A percentile compares a stretch with the other conserved stretches of the same genome.
Conservation (phyloP, 2,797 vertebrate genomes). For the Lutjanus argentimaculatus region DNA sequence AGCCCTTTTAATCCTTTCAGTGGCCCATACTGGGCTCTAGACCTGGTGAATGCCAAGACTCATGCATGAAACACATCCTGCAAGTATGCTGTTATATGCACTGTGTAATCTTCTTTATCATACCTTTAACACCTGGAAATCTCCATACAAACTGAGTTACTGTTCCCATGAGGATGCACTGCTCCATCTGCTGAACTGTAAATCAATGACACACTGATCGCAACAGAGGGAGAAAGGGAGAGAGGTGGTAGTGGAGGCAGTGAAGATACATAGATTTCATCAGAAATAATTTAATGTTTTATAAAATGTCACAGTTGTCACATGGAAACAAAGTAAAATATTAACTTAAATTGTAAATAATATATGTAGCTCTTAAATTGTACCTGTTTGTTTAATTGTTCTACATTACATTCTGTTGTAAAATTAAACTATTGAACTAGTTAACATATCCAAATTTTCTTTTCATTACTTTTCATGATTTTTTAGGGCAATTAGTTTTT, state of each 20-base stretch:
- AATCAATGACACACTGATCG: not conserved
- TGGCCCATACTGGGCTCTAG: not conserved
- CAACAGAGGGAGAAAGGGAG: not conserved
- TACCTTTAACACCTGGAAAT: slow-evolving; percentile 30
- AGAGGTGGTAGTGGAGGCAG: no score
- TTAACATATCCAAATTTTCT: no score
- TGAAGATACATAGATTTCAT: not conserved
- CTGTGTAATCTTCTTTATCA: not conserved
- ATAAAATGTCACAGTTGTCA: not conserved
- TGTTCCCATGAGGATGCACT: slow-evolving; percentile 45
- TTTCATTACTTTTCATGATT: no score
- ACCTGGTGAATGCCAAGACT: not conserved
- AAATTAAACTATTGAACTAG: no score
- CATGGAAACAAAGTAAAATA: not conserved
- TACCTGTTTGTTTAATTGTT: no score
- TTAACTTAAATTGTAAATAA: not conserved
- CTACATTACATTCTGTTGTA: no score
- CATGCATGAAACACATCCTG: slow-evolving; percentile 8
- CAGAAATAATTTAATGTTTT: not conserved
- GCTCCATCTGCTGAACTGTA: slow-evolving; percentile 31
- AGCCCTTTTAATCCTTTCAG: not conserved
- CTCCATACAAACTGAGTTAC: slow-evolving; percentile 23
- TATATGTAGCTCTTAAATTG: no score
- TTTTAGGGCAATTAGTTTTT: no score
- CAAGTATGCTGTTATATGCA: slow-evolving; percentile 2